Evolutionary conservation across 1,140 invertebrate genomes (phyloP), one percentile per base, ranked within the genome.

Genomic region (Drosophila ohnishii): DNA sequence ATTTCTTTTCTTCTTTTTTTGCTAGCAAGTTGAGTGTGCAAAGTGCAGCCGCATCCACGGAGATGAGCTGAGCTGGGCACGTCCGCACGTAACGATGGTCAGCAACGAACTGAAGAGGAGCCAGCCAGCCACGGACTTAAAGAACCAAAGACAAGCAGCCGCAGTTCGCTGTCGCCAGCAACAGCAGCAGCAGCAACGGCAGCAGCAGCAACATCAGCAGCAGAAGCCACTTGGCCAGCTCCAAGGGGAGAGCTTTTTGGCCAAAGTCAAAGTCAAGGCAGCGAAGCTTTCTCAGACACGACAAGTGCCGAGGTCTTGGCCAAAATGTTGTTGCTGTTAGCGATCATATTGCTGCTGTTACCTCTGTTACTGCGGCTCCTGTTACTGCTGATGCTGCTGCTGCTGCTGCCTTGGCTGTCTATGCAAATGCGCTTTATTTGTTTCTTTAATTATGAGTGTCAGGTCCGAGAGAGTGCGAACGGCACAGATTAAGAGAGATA

Each of bases 51-150:
- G 75, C 56, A 65, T 53, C 60, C 72, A 63, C 51, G 51, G 62
- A 72, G 69, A 72, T 72, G 69, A 82, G 83, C 84, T 76, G 81
- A 85, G 88, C 85, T 86, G 73, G 87, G 77, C 82, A 87, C 90
- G 82, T 91, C 90, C 90, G 85, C 82, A 87, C 90, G 90, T 89
- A 79, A 80, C 82, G 90, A 90, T 91, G 90, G 90, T 91, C 90
- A 91, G 90, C 87, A 81, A 84, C 90, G 77, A 91, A 91, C 90
- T 91, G 90, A 91, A 91, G 90, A 91, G 90, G 88, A 90, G 87
- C 87, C 85, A 78, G 62, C 87, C 75, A 83, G 80, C 90, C 77
- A 90, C 90, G 87, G 90, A 91, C 88, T 91, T 91, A 91, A 75
- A 91, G 90, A 91, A 91, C 90, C 79, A 87, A 55, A 86, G 83